Conservation (phyloP, 2,797 vertebrate genomes). For the Myotis pilosus region DNA sequence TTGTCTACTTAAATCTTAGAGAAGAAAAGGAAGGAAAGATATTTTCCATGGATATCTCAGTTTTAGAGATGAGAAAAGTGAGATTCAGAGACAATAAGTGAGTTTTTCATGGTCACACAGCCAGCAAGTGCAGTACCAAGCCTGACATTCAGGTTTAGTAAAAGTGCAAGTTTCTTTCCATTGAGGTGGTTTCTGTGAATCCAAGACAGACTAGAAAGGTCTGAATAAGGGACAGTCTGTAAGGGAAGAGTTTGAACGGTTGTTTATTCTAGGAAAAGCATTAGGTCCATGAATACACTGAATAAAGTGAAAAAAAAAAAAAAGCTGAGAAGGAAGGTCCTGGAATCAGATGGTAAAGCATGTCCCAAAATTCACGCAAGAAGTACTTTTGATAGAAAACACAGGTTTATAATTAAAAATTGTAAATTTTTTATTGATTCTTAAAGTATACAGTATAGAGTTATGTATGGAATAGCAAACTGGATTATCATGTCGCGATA, state of each 20-base stretch:
- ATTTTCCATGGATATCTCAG: background rate
- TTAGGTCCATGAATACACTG: background rate
- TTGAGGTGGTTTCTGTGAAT: background rate
- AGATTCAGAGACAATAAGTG: background rate
- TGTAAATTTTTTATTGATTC: no score
- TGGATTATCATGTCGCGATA: no score
- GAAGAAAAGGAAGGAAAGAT: background rate
- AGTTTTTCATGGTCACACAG: background rate
- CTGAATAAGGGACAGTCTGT: background rate
- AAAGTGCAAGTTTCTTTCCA: background rate
- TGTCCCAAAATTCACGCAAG: no score
- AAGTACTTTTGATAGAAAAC: no score
- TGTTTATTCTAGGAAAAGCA: background rate
- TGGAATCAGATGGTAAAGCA: background rate
- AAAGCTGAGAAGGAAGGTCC: background rate
- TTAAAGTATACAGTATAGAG: no score
- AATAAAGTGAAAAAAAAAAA: background rate
- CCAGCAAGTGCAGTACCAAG: background rate
- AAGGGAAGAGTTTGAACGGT: background rate
- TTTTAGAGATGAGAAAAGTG: background rate
- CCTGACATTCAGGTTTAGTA: background rate
- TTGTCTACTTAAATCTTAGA: background rate
- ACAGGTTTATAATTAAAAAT: no score
- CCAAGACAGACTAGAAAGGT: background rate
- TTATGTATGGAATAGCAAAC: no score